phyloP scores from a whole-genome alignment of 2,888 invertebrate genomes.

The Agapostemon virescens region DNA sequence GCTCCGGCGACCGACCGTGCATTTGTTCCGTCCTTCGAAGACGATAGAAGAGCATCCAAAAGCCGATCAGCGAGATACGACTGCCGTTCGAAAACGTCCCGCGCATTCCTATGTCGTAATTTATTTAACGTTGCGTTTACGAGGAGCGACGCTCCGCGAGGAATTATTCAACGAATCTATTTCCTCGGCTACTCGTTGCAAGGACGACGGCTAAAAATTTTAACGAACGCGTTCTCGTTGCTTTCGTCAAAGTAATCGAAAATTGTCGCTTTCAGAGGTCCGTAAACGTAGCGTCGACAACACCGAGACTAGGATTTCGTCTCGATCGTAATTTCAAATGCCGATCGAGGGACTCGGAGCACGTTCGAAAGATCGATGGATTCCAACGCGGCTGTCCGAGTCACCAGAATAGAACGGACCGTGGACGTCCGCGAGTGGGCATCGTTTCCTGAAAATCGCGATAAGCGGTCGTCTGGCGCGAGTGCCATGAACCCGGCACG shows the following conservation, averaged over 20 bases:
- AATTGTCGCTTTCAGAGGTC: too few relatives aligned
- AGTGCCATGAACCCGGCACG: conserved; percentile 44
- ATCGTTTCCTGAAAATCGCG: conserved; percentile 61
- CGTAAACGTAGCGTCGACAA: too few relatives aligned
- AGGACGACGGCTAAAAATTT: too few relatives aligned
- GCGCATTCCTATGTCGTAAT: background rate
- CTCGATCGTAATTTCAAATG: too few relatives aligned
- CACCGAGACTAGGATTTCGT: too few relatives aligned
- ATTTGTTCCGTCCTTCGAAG: background rate
- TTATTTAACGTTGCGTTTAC: background rate
- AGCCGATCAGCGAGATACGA: background rate
- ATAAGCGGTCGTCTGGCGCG: conserved; percentile 49
- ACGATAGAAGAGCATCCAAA: background rate
- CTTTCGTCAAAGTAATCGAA: too few relatives aligned
- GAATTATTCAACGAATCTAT: too few relatives aligned
- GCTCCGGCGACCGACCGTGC: background rate
- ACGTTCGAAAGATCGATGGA: too few relatives aligned
- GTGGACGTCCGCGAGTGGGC: conserved; percentile 45
- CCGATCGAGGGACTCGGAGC: too few relatives aligned
- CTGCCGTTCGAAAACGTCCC: background rate
- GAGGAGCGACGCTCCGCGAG: too few relatives aligned
- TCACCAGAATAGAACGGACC: conserved; percentile 10
- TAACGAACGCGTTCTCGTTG: background rate
- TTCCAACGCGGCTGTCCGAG: background rate
- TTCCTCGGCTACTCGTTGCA: too few relatives aligned